Base-by-base conservation (phyloP, 2,888 invertebrate genomes). In the Galerucella pusilla region DNA sequence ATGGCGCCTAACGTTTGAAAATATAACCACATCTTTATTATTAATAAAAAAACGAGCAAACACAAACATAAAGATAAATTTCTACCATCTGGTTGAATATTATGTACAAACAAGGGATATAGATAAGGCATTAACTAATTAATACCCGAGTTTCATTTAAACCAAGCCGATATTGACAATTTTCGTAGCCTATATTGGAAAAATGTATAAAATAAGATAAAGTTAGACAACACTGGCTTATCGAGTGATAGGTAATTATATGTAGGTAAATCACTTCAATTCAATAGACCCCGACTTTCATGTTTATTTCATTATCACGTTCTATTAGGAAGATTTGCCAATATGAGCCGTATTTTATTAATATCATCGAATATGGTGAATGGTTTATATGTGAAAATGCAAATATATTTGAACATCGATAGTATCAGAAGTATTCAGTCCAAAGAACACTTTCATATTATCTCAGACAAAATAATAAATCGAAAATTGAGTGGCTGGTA, bases 141-240 rank as follows among this genome's bases (percentile, higher is more conserved):
- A 14, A 52, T n/a, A 52, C 52, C 6, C 14, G 2, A n/a, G 52
- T 52, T n/a, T 4, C 1, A 3, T 52, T 52, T 7, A n/a, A 52
- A 52, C 52, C 52, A 52, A 52, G 52, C 52, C 52, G 52, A 52
- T 52, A 52, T 52, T 52, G 52, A 52, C 52, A 52, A n/a, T 52
- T n/a, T n/a, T 7, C 4, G 52, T 52, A 6, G 52, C 52, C n/a
- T 4, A 52, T 52, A 52, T 52, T 52, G 6, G n/a, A 52, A 52
- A n/a, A n/a, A 52, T 52, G 52, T 6, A 35, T 35, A 7, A n/a
- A 52, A n/a, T n/a, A n/a, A 52, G 52, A 52, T 52, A 52, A 52
- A 14, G 52, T 52, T n/a, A 14, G 52, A 2, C 6, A 52, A n/a
- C 52, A 14, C 35, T 7, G 35, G 35, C 7, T 35, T 35, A 7